Conservation (phyloP, 2,888 invertebrate species). For the Peribatodes rhomboidaria region DNA sequence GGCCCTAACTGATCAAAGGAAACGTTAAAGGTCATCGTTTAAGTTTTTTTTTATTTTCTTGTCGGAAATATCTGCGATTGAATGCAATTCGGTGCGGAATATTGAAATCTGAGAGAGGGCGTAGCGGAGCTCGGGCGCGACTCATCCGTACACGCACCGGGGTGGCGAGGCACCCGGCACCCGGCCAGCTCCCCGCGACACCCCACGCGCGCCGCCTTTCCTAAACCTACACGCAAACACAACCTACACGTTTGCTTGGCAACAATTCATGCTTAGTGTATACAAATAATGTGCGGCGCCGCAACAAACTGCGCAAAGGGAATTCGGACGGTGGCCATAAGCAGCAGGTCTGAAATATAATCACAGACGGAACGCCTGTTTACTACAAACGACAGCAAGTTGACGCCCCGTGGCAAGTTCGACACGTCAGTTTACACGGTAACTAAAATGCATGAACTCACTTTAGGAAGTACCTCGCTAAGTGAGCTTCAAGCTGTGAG, state of each 20-base stretch:
- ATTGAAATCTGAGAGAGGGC: constrained; percentile 82
- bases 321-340: constrained; percentile 70
- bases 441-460: constrained; percentile 56
- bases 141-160: constrained; percentile 78
- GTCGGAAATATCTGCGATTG: constrained; percentile 78
- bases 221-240: constrained; percentile 86
- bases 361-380: constrained; percentile 57
- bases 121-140: constrained; percentile 68
- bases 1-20: constrained; percentile 34
- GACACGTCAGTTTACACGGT: constrained; percentile 46
- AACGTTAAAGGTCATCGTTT: constrained; percentile 57
- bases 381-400: constrained; percentile 16
- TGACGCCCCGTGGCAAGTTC: constrained; percentile 33
- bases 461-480: constrained; percentile 43
- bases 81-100: constrained; percentile 83
- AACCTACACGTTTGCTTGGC: constrained; percentile 84
- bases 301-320: constrained; percentile 81
- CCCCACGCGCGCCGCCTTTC: constrained; percentile 71
- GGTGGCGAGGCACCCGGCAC: constrained; percentile 48
- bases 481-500: constrained; percentile 23
- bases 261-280: constrained; percentile 86
- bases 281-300: constrained; percentile 83
- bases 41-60: constrained; percentile 65
- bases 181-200: constrained; percentile 57
- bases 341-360: constrained; percentile 66